phyloP scores from a whole-genome alignment of 2,797 vertebrate genomes.

The Falco rusticolus region DNA sequence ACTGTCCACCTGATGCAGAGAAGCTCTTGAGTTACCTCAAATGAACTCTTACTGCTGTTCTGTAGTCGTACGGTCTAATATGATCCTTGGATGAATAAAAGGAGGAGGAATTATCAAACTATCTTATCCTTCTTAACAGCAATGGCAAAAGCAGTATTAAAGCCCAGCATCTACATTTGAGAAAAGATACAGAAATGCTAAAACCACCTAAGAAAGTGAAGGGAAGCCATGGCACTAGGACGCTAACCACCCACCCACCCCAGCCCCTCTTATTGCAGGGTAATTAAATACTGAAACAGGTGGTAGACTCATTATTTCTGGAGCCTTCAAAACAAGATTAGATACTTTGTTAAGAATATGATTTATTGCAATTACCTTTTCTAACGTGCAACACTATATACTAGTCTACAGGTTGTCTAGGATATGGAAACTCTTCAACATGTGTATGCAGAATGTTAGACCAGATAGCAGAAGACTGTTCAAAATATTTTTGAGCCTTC shows the following conservation, averaged over 20 bases:
- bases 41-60: neutral
- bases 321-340: neutral
- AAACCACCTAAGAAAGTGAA: neutral
- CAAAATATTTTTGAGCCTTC: neutral
- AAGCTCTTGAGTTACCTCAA: neutral
- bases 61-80: neutral
- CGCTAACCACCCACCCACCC: fast-evolving
- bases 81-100: neutral
- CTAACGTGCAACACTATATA: neutral
- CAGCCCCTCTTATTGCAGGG: no score
- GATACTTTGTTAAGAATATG: neutral
- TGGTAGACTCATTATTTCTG: neutral
- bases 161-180: neutral
- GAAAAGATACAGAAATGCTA: neutral
- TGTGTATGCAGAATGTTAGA: neutral
- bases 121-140: neutral
- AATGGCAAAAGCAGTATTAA: neutral
- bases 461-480: neutral
- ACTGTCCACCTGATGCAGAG: neutral
- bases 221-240: neutral
- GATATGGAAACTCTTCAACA: neutral
- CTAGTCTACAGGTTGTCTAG: neutral
- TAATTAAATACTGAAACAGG: neutral
- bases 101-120: neutral
- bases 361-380: neutral